Conservation (phyloP, 2,113 vertebrate genomes). For the Phalacrocorax aristotelis region DNA sequence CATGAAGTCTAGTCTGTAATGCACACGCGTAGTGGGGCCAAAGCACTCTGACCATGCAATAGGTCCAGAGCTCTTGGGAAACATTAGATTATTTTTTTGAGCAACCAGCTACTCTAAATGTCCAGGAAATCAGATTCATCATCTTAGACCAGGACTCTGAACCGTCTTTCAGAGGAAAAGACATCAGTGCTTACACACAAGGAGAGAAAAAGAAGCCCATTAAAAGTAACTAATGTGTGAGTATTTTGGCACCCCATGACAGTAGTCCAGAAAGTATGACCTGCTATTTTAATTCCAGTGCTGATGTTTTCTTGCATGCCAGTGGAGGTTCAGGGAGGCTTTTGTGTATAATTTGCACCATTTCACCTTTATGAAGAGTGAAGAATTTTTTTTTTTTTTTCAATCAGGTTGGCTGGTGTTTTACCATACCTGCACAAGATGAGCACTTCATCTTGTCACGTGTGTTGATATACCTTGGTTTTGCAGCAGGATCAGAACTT, state of each 20-base stretch:
- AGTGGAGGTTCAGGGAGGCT: neutral
- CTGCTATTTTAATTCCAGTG: neutral
- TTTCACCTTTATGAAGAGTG: neutral
- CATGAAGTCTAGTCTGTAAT: neutral
- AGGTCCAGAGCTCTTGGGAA: neutral
- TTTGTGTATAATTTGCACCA: fast-evolving
- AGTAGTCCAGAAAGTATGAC: neutral
- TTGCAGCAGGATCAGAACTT: neutral
- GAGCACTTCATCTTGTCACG: neutral
- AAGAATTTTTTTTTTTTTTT: neutral
- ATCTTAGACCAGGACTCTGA: neutral
- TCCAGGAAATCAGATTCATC: neutral
- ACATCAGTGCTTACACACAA: neutral
- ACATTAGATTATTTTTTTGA: neutral
- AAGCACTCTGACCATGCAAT: neutral
- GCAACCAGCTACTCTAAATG: neutral
- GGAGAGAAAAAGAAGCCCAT: neutral
- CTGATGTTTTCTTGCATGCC: neutral
- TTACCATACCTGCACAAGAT: neutral
- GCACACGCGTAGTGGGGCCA: fast-evolving
- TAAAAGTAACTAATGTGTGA: neutral
- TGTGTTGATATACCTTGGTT: neutral
- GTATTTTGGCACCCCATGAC: neutral
- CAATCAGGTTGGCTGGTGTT: neutral
- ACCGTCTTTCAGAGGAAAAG: neutral